Percentiles rank a stretch among this genome's conserved stretches.
Conservation (phyloP, 2,797 vertebrate genomes). For the Heliangelus exortis region DNA sequence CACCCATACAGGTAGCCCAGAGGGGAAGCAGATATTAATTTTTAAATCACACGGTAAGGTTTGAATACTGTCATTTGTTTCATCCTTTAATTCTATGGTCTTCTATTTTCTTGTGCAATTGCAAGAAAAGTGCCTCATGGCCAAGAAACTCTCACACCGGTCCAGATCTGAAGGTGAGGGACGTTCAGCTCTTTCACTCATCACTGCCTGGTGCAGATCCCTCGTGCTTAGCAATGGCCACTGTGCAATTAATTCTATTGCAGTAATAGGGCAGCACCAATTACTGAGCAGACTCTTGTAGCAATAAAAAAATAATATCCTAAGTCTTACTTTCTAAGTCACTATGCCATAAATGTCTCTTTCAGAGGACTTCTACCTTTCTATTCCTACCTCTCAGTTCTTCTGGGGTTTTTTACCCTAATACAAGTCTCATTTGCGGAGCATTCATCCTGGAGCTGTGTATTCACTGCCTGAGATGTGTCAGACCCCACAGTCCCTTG, state of each 20-base stretch:
- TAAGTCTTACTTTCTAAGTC: conserved; percentile 27
- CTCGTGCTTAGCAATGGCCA: neutral
- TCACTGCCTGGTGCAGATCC: neutral
- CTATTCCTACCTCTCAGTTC: neutral
- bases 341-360: neutral
- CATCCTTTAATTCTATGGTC: conserved; percentile 10
- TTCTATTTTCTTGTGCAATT: neutral
- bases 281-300: conserved; percentile 52
- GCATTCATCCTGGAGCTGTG: neutral
- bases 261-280: conserved; percentile 49
- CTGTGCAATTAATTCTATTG: conserved; percentile 40
- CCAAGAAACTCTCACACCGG: neutral
- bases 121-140: neutral
- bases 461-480: neutral
- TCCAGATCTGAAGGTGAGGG: neutral
- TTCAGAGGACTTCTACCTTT: conserved; percentile 40
- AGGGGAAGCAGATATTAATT: neutral
- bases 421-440: neutral
- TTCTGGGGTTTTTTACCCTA: neutral
- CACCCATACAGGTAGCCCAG: neutral
- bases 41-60: neutral
- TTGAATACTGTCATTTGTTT: neutral
- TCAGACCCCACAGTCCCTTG: neutral
- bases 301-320: conserved; percentile 47
- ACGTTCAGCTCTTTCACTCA: neutral